phyloP scores from a whole-genome alignment of 2,113 vertebrate genomes.

The Scomber japonicus region DNA sequence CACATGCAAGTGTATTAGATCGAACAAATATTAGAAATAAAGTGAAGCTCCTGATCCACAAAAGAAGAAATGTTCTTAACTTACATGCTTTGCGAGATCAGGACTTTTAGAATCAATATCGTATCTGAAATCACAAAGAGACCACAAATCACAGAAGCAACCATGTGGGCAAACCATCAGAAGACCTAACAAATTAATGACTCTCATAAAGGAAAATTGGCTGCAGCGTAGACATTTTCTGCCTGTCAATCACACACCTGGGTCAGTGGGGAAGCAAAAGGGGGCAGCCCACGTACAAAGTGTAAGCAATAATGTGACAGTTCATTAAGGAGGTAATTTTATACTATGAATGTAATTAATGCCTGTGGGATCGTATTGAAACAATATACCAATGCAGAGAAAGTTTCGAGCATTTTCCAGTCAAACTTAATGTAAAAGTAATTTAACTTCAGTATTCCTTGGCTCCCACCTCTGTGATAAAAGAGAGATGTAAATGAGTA shows the following conservation, averaged over 20 bases:
- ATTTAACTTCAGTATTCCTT: slow-evolving; percentile 70
- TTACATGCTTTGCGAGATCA: slow-evolving; percentile 95
- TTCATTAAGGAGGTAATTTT: slow-evolving; percentile 59
- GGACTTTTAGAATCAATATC: slow-evolving; percentile 97
- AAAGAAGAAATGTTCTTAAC: slow-evolving; percentile 65
- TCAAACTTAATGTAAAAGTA: slow-evolving; percentile 75
- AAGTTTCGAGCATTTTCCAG: slow-evolving; percentile 67
- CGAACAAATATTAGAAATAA: slow-evolving; percentile 19
- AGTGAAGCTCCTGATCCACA: slow-evolving; percentile 1
- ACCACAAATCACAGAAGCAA: slow-evolving; percentile 37
- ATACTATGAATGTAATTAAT: slow-evolving; percentile 61
- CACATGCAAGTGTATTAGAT: slow-evolving; percentile 47
- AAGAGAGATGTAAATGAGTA: slow-evolving; percentile 78
- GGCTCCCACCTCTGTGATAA: slow-evolving; percentile 72
- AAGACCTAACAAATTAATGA: not conserved
- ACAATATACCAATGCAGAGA: slow-evolving; percentile 40
- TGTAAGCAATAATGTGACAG: slow-evolving; percentile 44
- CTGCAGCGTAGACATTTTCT: slow-evolving; percentile 27
- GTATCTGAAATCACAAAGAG: slow-evolving; percentile 86
- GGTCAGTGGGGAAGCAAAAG: slow-evolving; percentile 14
- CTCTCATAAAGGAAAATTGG: slow-evolving; percentile 6
- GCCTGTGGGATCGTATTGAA: slow-evolving; percentile 44
- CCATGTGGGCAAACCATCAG: not conserved
- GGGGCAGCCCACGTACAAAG: slow-evolving; percentile 4
- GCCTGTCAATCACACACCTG: slow-evolving; percentile 46